These are phyloP conservation scores for Eupithecia subfuscata DNA, from an alignment of 2,888 invertebrate species.

Conservation along the genomic window DNA sequence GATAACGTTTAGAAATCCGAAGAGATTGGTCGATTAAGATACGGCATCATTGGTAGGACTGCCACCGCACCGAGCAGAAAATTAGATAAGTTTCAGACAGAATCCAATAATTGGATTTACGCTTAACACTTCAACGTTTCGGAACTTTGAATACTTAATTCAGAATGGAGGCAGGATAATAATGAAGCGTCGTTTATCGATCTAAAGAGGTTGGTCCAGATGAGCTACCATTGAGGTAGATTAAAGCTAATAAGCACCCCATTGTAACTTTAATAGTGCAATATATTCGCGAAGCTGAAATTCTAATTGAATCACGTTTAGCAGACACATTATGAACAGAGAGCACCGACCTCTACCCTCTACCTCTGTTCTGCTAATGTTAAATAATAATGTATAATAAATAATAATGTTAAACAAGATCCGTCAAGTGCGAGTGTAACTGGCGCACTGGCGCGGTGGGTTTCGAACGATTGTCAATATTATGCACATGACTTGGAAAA, in stretches of 20 bases:
- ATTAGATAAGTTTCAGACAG: conserved; percentile 35
- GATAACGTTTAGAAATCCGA: conserved; percentile 23
- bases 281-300: neutral
- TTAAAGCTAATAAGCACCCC: neutral
- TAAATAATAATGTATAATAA: neutral
- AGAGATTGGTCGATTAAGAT: conserved; percentile 33
- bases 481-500: too few species aligned
- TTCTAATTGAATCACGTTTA: neutral
- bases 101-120: conserved; percentile 35
- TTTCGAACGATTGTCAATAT: too few species aligned
- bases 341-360: neutral
- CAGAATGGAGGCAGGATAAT: neutral
- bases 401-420: neutral
- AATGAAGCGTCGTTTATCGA: conserved; percentile 14
- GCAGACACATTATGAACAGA: neutral
- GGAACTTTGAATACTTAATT: conserved; percentile 25
- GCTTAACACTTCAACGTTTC: conserved; percentile 33
- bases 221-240: neutral
- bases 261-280: neutral
- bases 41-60: conserved; percentile 22
- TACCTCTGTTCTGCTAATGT: neutral
- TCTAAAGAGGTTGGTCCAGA: neutral
- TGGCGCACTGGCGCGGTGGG: too few species aligned
- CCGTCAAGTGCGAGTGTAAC: too few species aligned
- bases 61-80: conserved; percentile 29